Evolutionary conservation across 2,113 vertebrate genomes (phyloP), one percentile per base, ranked within the genome.

Genomic region (Pangasianodon gigas): DNA sequence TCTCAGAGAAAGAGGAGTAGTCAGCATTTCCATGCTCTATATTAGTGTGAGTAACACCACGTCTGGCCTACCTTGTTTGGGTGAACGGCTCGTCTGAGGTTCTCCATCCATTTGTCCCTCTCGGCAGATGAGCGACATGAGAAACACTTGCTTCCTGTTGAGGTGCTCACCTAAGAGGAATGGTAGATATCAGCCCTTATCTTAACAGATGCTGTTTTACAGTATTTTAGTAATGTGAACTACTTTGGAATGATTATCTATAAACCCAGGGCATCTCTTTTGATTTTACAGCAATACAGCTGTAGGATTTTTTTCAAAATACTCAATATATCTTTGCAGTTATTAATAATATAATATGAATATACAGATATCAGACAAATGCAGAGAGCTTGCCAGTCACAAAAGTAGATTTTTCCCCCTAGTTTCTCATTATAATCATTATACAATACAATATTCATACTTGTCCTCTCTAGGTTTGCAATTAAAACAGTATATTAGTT

Each of bases 91-190:
- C 98, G 96, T 93, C 98, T 95, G 93, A 99, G 95, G 94, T 99
- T 99, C 95, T 99, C 98, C 98, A 99, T 99, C 98, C 98, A 99
- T 96, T 99, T 99, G 96, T 99, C 98, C 92, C 98, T 97, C 94
- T 99, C 98, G 1, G 98, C 98, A 69, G 98, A 97, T 0, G 98
- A 99, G 18, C 98, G 97, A 90, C 98, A 99, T 54, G 98, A 99
- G 94, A 99, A 99, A 94, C 98, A 99, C 93, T 99, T 99, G 92
- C 97, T 99, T 92, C 98, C 98, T 44, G 98, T 97, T 52, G 98
- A 97, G 86, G 98, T 99, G 44, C 97, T 99, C 94, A 99, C 98
- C 98, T 99, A 91, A 80, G 81, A 89, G 89, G 88, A 77, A 92
- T 93, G 81, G 82, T 74, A 89, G 69, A 41, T 24, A n/a, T 51